Evolutionary conservation across 2,888 invertebrate species (phyloP).

Genomic region (Amiota minor): DNA sequence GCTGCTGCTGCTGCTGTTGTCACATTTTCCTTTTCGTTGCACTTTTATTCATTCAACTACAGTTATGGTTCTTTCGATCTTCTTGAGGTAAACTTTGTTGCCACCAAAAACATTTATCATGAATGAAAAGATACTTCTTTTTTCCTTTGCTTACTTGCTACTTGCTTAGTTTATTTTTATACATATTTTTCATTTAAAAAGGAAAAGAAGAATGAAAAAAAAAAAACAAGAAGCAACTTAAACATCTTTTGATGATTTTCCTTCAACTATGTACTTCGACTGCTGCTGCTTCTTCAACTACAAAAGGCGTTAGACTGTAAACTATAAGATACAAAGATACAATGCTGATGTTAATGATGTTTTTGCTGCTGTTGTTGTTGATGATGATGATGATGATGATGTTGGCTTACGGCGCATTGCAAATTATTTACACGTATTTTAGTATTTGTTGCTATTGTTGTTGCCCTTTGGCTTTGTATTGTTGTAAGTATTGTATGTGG

Average conservation of each 20-base stretch:
- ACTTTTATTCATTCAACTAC: neutral
- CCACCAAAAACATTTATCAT: constrained; percentile 53
- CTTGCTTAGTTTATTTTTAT: neutral
- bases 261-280: neutral
- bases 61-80: too few species aligned
- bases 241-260: constrained; percentile 12
- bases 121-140: constrained; percentile 47
- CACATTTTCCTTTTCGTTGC: constrained; percentile 25
- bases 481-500: too few species aligned
- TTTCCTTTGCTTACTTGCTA: neutral
- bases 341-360: neutral
- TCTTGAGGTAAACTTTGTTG: constrained; percentile 4
- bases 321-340: constrained; percentile 55
- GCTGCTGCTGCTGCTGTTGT: constrained; percentile 35
- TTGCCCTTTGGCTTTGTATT: constrained; percentile 49
- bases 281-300: neutral
- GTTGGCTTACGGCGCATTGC: constrained; percentile 40
- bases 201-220: too few species aligned
- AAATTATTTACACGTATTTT: constrained; percentile 56
- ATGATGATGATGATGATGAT: neutral
- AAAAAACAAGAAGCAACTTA: neutral
- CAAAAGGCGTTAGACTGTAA: constrained; percentile 68
- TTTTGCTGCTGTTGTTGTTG: neutral
- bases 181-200: too few species aligned
- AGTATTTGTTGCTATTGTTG: constrained; percentile 39